Evolutionary conservation across 2,888 invertebrate genomes (phyloP).

Genomic region (Neoaliturus tenellus): DNA sequence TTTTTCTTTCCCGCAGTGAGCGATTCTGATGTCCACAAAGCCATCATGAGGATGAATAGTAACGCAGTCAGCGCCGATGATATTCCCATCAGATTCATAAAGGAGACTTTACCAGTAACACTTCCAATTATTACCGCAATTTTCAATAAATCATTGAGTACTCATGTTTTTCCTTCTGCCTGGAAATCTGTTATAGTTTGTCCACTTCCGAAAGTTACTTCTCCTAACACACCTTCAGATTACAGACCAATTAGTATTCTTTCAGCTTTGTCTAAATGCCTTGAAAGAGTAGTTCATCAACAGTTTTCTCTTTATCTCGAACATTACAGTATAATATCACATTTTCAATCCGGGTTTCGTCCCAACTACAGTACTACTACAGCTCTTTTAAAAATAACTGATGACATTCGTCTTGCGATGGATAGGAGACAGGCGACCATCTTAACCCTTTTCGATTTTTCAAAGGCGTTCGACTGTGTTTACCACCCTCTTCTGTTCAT

Average conservation of each 20-base stretch:
- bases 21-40: neutral
- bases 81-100: slow-evolving; percentile 9
- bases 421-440: no score
- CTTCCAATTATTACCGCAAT: neutral
- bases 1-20: neutral
- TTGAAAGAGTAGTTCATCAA: neutral
- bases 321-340: no score
- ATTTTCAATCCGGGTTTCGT: no score
- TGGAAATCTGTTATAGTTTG: slow-evolving; percentile 5
- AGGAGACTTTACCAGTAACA: neutral
- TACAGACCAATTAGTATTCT: neutral
- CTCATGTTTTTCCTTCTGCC: neutral
- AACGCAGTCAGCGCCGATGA: slow-evolving; percentile 9
- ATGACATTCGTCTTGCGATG: no score
- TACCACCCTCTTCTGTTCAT: no score
- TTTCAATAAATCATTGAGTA: neutral
- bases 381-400: no score
- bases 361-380: no score
- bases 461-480: no score
- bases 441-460: no score
- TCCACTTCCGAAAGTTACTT: neutral
- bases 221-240: neutral
- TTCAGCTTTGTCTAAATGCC: neutral
- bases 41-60: neutral
- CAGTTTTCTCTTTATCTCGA: no score